phyloP scores from a whole-genome alignment of 2,888 invertebrate species.

The Orthosia incerta region DNA sequence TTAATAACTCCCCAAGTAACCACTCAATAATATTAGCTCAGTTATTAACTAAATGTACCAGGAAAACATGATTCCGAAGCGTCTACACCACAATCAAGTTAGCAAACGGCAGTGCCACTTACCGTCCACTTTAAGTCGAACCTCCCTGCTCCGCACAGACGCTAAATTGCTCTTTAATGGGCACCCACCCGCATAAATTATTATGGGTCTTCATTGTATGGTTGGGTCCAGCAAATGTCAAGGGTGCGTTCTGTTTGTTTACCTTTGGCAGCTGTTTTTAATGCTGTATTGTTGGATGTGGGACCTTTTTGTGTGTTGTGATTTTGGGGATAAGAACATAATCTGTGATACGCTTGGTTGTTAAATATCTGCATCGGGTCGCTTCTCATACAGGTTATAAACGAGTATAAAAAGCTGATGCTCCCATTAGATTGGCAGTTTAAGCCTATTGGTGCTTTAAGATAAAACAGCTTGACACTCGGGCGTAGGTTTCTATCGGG shows the following conservation, averaged over 20 bases:
- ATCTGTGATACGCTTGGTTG: background rate
- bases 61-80: slow-evolving; percentile 63
- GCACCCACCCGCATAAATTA: slow-evolving; percentile 56
- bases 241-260: slow-evolving; percentile 55
- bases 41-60: slow-evolving; percentile 54
- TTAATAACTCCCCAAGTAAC: background rate
- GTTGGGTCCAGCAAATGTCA: slow-evolving; percentile 61
- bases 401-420: no score
- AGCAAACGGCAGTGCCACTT: slow-evolving; percentile 70
- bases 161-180: slow-evolving; percentile 66
- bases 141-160: slow-evolving; percentile 50
- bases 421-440: no score
- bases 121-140: slow-evolving; percentile 70
- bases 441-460: no score
- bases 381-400: no score
- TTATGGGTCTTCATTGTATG: slow-evolving; percentile 56
- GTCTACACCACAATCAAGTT: slow-evolving; percentile 69
- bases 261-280: slow-evolving; percentile 29
- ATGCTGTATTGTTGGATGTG: slow-evolving; percentile 2
- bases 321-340: slow-evolving; percentile 6
- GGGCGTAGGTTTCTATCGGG: no score
- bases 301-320: slow-evolving; percentile 2
- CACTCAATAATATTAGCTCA: slow-evolving; percentile 42
- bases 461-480: no score
- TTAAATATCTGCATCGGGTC: no score